phyloP scores from a whole-genome alignment of 1,140 invertebrate species.

The Lordiphosa stackelbergi region DNA sequence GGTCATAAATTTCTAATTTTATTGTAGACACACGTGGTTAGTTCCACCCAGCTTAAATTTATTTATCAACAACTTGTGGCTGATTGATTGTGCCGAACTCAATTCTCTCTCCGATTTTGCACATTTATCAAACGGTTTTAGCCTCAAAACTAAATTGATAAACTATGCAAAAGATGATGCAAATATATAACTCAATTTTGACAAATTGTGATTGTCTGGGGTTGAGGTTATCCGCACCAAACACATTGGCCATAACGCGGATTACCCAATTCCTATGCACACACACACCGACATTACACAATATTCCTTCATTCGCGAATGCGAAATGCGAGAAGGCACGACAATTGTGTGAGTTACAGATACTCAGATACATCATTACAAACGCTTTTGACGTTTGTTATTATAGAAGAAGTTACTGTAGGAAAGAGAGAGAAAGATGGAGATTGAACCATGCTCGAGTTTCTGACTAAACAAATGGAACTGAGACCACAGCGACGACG shows the following conservation, averaged over 20 bases:
- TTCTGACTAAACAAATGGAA: conserved; percentile 24
- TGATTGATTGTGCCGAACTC: conserved; percentile 5
- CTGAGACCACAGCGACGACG: conserved; percentile 17
- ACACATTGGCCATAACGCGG: conserved; percentile 16
- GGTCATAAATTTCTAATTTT: conserved; percentile 59
- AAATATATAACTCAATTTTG: conserved; percentile 34
- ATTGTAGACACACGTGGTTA: conserved; percentile 49
- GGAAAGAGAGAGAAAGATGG: conserved; percentile 13
- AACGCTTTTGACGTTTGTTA: conserved; percentile 16
- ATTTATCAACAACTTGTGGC: conserved; percentile 2
- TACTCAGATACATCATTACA: conserved; percentile 40
- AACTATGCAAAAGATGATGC: conserved; percentile 40
- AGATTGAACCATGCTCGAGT: conserved; percentile 48
- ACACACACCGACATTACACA: conserved; percentile 36
- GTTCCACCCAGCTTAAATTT: no score
- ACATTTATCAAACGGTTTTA: conserved; percentile 37
- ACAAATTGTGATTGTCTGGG: conserved; percentile 10
- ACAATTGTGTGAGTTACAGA: conserved; percentile 35
- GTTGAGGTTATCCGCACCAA: conserved; percentile 13
- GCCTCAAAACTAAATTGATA: conserved; percentile 30
- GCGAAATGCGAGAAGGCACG: conserved; percentile 44
- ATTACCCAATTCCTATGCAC: conserved; percentile 33
- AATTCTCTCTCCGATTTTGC: conserved; percentile 10
- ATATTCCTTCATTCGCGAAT: conserved; percentile 25
- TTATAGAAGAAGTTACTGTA: conserved; percentile 17